phyloP scores from a whole-genome alignment of 2,113 vertebrate species.

The Paramisgurnus dabryanus region DNA sequence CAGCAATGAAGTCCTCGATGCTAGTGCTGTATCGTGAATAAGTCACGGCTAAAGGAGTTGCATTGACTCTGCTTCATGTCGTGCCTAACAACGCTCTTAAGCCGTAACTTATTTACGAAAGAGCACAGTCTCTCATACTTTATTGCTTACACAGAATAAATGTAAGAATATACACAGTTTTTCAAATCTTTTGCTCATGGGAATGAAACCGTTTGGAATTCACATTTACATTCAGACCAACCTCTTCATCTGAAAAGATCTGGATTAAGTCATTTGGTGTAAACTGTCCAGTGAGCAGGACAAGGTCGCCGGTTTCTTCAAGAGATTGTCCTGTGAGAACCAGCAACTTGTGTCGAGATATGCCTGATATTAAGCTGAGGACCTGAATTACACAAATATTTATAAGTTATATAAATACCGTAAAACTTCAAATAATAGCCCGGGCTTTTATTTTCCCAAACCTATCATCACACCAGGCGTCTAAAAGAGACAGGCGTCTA shows the following conservation, averaged over 20 bases:
- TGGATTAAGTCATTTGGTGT: slow-evolving; percentile 79
- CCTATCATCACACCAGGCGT: too few species aligned
- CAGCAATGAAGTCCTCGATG: too few species aligned
- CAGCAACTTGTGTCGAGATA: slow-evolving; percentile 80
- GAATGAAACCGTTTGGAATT: background rate
- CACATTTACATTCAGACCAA: slow-evolving; percentile 42
- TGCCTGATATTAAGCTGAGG: slow-evolving; percentile 75
- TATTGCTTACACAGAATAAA: too few species aligned
- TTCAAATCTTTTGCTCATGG: background rate
- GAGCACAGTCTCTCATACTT: too few species aligned
- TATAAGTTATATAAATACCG: background rate
- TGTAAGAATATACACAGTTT: background rate
- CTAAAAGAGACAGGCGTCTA: too few species aligned
- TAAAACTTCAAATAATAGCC: too few species aligned
- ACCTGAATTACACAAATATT: slow-evolving; percentile 66
- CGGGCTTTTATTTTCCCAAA: too few species aligned
- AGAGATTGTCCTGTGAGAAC: slow-evolving; percentile 80
- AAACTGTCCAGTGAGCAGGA: slow-evolving; percentile 81
- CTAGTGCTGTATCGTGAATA: too few species aligned
- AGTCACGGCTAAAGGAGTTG: too few species aligned
- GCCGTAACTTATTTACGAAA: too few species aligned
- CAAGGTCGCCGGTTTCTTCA: slow-evolving; percentile 80
- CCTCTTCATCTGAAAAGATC: slow-evolving; percentile 82
- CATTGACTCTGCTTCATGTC: too few species aligned
- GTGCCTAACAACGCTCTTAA: too few species aligned